Base-by-base conservation (phyloP, 2,797 vertebrate genomes). In the Mus spretus region DNA sequence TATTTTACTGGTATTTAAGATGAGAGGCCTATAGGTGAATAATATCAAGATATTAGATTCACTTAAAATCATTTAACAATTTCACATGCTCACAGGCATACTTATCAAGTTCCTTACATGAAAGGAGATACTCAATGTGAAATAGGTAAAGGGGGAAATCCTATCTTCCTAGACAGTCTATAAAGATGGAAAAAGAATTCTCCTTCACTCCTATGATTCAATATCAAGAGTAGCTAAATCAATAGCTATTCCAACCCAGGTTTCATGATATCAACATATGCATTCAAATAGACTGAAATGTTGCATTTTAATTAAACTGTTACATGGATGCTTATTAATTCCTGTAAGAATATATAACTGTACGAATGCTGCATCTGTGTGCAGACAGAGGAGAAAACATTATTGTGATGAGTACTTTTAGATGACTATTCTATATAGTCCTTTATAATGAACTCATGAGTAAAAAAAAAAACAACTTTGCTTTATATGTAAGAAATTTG, bases 51-150 rank as follows among this genome's bases (percentile, higher is more conserved):
- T 63, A 70, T 74, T 78, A 72, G 7, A 82, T 47, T 84, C n/a
- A 84, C 47, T 50, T 92, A 94, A 72, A 82, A 40, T 84, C n/a
- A 84, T 55, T 50, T 92, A 94, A 72, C 31, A 74, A 19, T 90
- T 79, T 93, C 53, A 79, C 57, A 87, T 63, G 75, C 75, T 84
- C 37, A 90, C 5, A 80, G 78, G 3, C 17, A 74, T 96, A 74
- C 19, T 4, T 75, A 55, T 83, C 90, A 89, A 34, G 2, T 83
- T 83, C 61, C 31, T 72, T 91, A 81, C 44, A 26, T 59, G 24
- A 77, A 85, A 95, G 50, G 50, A 50, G 61, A 47, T 82, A 72
- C 28, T 87, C 63, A 82, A 47, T 90, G 63, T 22, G 50, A 9
- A 92, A 70, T 78, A 92, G 19, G 12, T 72, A 75, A 89, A 82